Evolutionary conservation across 2,113 vertebrate genomes (phyloP).

Genomic region (Oreocharis arfaki): DNA sequence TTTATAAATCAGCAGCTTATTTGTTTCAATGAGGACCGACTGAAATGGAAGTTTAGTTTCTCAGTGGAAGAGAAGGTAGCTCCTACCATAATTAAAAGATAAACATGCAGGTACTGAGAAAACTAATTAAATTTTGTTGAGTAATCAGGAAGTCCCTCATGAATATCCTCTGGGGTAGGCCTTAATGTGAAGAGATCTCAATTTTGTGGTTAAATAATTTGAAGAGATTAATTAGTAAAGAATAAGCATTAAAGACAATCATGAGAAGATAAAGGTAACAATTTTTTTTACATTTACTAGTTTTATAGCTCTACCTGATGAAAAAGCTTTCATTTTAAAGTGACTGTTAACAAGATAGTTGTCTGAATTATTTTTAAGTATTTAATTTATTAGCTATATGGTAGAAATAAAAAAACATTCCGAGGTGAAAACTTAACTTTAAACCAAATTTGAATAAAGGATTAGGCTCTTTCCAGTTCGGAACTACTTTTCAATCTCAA

Average conservation of each 20-base stretch:
- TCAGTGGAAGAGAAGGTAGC: background rate
- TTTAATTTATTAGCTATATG: conserved; percentile 24
- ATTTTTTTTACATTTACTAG: background rate
- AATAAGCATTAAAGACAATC: conserved; percentile 66
- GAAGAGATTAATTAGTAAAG: conserved; percentile 67
- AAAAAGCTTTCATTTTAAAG: background rate
- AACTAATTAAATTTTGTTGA: conserved; percentile 57
- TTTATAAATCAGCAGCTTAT: background rate
- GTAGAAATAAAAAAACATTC: conserved; percentile 47
- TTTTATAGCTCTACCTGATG: background rate
- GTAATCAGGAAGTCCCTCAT: conserved; percentile 38
- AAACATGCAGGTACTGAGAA: conserved; percentile 31
- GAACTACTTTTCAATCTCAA: conserved; percentile 82
- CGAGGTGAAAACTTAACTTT: conserved; percentile 65
- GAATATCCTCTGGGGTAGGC: conserved; percentile 14
- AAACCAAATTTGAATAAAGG: conserved; percentile 84
- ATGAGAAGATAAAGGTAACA: conserved; percentile 8
- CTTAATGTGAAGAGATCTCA: conserved; percentile 45
- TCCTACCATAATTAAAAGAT: conserved; percentile 35
- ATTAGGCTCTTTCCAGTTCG: conserved; percentile 80
- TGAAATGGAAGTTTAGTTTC: background rate
- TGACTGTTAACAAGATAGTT: background rate
- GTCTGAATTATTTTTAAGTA: conserved; percentile 20
- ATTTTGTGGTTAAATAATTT: conserved; percentile 63
- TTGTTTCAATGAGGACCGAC: background rate